Percentiles rank a stretch among this genome's conserved stretches.
These are phyloP conservation scores for Rhodinocichla rosea DNA, from an alignment of 2,113 vertebrate species.

Conservation along the genomic window DNA sequence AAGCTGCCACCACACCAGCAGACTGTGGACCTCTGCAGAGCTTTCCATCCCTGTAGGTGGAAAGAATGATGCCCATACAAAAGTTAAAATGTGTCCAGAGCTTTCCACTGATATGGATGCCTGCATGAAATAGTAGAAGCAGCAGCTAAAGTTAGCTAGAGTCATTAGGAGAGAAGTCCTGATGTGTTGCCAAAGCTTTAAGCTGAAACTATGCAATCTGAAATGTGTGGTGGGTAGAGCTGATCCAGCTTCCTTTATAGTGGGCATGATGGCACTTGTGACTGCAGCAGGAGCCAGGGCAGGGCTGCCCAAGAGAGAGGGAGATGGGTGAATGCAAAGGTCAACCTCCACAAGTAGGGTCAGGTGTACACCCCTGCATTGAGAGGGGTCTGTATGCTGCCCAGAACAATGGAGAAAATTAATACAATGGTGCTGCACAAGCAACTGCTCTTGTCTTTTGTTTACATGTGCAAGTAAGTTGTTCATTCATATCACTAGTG, in stretches of 20 bases:
- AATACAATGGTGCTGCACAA: not conserved
- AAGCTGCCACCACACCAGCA: not conserved
- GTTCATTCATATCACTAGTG: not conserved
- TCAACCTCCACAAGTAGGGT: fast-evolving
- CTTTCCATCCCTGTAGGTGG: not conserved
- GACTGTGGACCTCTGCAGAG: not conserved
- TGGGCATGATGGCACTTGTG: not conserved
- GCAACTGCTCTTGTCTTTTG: not conserved
- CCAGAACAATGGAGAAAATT: not conserved
- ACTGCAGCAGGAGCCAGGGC: not conserved
- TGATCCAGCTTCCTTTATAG: not conserved
- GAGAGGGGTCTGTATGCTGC: fast-evolving
- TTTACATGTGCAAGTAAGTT: not conserved
- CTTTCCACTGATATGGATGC: not conserved
- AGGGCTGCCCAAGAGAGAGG: not conserved
- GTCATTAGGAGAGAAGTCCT: not conserved
- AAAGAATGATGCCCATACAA: not conserved
- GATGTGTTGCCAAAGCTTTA: not conserved
- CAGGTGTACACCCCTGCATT: not conserved
- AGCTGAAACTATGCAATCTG: not conserved
- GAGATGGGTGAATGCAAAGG: not conserved
- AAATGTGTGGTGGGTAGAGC: fast-evolving
- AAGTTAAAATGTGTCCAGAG: not conserved
- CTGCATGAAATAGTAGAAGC: not conserved
- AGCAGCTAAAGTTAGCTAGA: not conserved